Evolutionary conservation across 2,113 vertebrate species (phyloP).

Genomic region (Gopherus evgoodei): DNA sequence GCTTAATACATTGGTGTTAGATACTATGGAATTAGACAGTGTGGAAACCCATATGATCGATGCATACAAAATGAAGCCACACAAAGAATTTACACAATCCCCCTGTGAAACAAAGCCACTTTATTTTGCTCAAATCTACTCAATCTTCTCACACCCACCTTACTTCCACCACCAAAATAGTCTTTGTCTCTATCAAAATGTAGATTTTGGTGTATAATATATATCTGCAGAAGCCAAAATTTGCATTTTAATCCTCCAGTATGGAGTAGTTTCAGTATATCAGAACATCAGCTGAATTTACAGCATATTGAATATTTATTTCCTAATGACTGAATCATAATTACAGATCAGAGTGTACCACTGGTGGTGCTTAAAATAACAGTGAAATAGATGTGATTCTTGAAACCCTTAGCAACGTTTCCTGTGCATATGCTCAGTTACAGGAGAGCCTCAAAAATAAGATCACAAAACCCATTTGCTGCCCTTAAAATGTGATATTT

Average conservation of each 20-base stretch:
- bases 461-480: conserved; percentile 13
- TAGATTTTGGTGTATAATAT: background rate
- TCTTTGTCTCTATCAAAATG: background rate
- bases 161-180: background rate
- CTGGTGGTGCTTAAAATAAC: conserved; percentile 60
- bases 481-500: background rate
- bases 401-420: conserved; percentile 60
- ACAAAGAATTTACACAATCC: background rate
- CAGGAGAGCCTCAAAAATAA: conserved; percentile 24
- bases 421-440: conserved; percentile 42
- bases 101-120: background rate
- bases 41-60: background rate
- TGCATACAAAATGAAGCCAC: background rate
- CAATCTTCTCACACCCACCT: background rate
- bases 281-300: conserved; percentile 15
- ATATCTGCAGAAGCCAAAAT: background rate
- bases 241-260: conserved; percentile 13
- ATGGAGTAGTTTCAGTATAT: conserved; percentile 23
- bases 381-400: conserved; percentile 42
- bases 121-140: background rate
- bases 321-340: conserved; percentile 58
- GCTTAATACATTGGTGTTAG: background rate
- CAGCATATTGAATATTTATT: conserved; percentile 49
- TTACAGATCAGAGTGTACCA: conserved; percentile 45
- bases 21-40: background rate